Conservation (phyloP, 2,888 invertebrate genomes). For the Chaitophorus viminalis region DNA sequence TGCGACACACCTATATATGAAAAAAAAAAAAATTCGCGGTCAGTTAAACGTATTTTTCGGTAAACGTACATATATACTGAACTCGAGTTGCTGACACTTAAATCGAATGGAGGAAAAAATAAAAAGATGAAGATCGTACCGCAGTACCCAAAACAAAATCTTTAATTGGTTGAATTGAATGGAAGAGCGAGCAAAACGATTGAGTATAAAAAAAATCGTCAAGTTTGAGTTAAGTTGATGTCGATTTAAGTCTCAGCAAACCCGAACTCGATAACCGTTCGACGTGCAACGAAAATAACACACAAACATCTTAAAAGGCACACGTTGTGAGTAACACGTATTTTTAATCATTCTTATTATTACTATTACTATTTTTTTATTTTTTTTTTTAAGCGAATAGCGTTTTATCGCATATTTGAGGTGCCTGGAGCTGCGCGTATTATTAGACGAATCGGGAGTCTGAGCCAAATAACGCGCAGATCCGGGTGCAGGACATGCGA, state of each 20-base stretch:
- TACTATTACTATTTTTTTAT: no score
- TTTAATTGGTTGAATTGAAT: not conserved
- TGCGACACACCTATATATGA: constrained; percentile 57
- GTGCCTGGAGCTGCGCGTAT: constrained; percentile 59
- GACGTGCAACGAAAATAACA: constrained; percentile 2
- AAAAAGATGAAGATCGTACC: not conserved
- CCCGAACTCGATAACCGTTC: not conserved
- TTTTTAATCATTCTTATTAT: no score
- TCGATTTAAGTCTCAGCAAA: constrained; percentile 14
- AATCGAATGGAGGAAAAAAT: not conserved
- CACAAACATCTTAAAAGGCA: not conserved
- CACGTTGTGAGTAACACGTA: constrained; percentile 8
- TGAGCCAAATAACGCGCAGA: constrained; percentile 56
- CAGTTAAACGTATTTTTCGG: not conserved
- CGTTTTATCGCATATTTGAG: constrained; percentile 54
- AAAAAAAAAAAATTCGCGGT: constrained; percentile 15
- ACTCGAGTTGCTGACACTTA: constrained; percentile 13
- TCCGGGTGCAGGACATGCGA: constrained; percentile 17
- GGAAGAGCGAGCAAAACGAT: not conserved
- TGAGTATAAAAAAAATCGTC: not conserved
- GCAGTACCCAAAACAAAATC: no score
- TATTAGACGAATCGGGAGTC: constrained; percentile 40
- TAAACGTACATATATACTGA: not conserved
- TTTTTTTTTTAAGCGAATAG: constrained; percentile 22
- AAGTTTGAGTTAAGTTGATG: not conserved